Percentiles rank a stretch among this genome's conserved stretches.
Evolutionary conservation across 2,888 invertebrate species (phyloP).

Genomic region (Cacoxenus indagator): DNA sequence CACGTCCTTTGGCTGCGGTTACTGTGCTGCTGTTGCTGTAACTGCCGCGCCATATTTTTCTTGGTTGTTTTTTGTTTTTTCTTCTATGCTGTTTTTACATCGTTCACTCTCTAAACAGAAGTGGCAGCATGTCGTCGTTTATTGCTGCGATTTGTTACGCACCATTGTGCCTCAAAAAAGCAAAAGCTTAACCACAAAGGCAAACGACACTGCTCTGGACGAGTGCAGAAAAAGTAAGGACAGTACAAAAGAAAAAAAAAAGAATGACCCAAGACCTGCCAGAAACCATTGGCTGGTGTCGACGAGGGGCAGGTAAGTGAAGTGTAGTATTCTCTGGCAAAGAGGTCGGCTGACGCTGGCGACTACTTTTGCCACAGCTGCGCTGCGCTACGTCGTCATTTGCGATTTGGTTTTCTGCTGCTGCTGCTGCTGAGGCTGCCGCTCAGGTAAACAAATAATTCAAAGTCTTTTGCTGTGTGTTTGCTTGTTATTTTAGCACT

Average conservation of each 20-base stretch:
- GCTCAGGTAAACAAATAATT: constrained; percentile 58
- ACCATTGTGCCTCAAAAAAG: constrained; percentile 53
- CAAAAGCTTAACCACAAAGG: constrained; percentile 27
- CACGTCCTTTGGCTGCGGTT: background rate
- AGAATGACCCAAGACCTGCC: background rate
- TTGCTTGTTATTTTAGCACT: background rate
- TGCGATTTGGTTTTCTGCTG: background rate
- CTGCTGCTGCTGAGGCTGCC: constrained; percentile 19
- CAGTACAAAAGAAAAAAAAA: background rate
- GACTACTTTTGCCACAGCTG: constrained; percentile 17
- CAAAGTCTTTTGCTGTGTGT: constrained; percentile 41
- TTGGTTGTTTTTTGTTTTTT: background rate
- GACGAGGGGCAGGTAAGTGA: constrained; percentile 6
- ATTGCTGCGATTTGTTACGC: constrained; percentile 61
- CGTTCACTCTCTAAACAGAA: background rate
- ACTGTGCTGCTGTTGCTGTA: background rate
- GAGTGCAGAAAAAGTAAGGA: background rate
- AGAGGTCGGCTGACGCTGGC: constrained; percentile 3
- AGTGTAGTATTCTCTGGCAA: no score
- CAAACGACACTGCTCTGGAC: constrained; percentile 28
- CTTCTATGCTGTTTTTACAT: no score
- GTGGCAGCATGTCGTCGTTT: constrained; percentile 41
- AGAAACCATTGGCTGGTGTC: background rate
- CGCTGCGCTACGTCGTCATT: no score
- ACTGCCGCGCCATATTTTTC: background rate